phyloP scores from a whole-genome alignment of 2,113 vertebrate species.

The Apodemus speciosus region DNA sequence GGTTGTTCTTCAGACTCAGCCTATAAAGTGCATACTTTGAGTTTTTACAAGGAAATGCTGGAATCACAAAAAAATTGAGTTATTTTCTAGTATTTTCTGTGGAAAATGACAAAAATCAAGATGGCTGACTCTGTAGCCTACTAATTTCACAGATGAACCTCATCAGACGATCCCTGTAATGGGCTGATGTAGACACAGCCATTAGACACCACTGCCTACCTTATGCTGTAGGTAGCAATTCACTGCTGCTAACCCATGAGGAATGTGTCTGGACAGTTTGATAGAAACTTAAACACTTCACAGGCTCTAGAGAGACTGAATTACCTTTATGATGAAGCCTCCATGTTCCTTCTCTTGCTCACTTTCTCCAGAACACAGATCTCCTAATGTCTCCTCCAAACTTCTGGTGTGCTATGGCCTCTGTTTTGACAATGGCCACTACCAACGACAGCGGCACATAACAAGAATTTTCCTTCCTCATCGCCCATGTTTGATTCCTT shows the following conservation, averaged over 20 bases:
- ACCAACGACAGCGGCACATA: rapidly evolving
- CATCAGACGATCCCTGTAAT: neutral
- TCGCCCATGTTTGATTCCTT: neutral
- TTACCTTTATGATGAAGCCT: neutral
- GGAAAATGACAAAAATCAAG: neutral
- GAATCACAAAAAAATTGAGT: neutral
- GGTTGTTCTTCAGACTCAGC: neutral
- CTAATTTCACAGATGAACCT: neutral
- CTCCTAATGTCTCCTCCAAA: neutral
- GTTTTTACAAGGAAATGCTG: neutral
- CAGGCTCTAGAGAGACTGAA: neutral
- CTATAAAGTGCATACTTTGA: neutral
- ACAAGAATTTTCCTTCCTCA: no score
- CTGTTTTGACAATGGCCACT: neutral
- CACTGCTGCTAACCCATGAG: neutral
- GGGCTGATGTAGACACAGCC: neutral
- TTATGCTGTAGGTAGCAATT: neutral
- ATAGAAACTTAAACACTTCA: neutral
- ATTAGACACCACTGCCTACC: neutral
- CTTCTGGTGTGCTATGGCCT: no score
- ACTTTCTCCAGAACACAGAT: neutral
- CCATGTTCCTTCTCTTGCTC: neutral
- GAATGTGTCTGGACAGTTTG: neutral
- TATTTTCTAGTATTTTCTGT: neutral
- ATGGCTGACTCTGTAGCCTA: neutral